These are phyloP conservation scores for Trachelus stipa DNA, from an alignment of 2,888 invertebrate genomes.

Conservation along the genomic window DNA sequence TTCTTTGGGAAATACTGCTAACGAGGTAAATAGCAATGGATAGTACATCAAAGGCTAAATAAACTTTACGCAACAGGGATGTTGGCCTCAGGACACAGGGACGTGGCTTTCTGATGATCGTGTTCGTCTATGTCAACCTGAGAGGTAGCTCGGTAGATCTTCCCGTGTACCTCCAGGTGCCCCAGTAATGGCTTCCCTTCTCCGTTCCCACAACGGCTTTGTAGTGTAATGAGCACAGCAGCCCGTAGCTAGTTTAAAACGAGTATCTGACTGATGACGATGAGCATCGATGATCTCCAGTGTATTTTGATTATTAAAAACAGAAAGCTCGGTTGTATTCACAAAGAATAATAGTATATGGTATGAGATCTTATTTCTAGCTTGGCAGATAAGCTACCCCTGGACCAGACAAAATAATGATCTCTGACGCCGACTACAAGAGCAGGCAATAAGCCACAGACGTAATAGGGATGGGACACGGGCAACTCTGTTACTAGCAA, in stretches of 20 bases:
- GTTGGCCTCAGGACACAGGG: constrained; percentile 41
- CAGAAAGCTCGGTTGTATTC: not conserved
- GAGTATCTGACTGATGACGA: not conserved
- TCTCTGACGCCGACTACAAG: not conserved
- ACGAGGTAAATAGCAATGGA: constrained; percentile 9
- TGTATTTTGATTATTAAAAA: not conserved
- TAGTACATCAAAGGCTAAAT: constrained; percentile 36
- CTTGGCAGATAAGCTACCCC: not conserved
- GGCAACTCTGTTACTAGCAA: not conserved
- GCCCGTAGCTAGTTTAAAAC: not conserved
- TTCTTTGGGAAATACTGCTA: not conserved
- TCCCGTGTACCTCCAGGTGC: not conserved
- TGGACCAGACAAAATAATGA: not conserved
- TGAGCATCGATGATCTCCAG: not conserved
- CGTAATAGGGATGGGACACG: not conserved
- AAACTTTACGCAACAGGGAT: constrained; percentile 45
- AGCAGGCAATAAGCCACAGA: not conserved
- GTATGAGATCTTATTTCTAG: not conserved
- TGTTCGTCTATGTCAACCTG: constrained; percentile 23
- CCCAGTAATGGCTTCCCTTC: not conserved
- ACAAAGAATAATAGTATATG: not conserved
- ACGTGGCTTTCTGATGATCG: constrained; percentile 44
- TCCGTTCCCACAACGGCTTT: constrained; percentile 9
- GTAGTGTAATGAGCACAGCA: constrained; percentile 14
- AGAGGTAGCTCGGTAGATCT: not conserved